Percentiles rank a stretch among this genome's conserved stretches.
phyloP scores from a whole-genome alignment of 2,888 invertebrate species.

The Lasioglossum oenotherae region DNA sequence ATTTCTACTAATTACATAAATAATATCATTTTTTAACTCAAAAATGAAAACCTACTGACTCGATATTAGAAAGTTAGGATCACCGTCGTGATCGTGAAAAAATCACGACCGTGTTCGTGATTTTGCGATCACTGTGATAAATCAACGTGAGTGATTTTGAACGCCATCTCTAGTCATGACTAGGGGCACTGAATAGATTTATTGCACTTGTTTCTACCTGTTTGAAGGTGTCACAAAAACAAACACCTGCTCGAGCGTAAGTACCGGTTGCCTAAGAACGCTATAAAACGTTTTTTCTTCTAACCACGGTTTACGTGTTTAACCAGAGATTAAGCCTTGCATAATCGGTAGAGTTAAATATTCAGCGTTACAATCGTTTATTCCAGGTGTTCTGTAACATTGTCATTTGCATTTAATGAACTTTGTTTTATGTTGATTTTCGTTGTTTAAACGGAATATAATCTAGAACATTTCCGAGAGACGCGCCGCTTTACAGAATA shows the following conservation, averaged over 20 bases:
- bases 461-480: not conserved
- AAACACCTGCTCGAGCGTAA: not conserved
- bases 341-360: not conserved
- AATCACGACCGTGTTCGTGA: no score
- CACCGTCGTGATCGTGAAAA: no score
- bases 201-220: not conserved
- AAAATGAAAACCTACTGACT: no score
- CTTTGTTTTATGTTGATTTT: not conserved
- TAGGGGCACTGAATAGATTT: not conserved
- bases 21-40: no score
- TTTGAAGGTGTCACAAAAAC: not conserved
- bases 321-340: not conserved
- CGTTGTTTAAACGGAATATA: no score
- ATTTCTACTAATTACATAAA: no score
- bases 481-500: not conserved
- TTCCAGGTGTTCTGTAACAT: not conserved
- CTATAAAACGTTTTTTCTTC: not conserved
- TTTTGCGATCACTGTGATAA: no score
- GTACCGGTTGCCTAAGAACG: not conserved
- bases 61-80: no score
- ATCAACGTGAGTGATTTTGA: no score
- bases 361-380: not conserved
- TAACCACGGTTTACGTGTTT: not conserved
- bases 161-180: no score
- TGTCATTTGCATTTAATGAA: not conserved